Evolutionary conservation across 2,113 vertebrate genomes (phyloP), one percentile per base, ranked within the genome.

Genomic region (Rhabdornis inornatus): DNA sequence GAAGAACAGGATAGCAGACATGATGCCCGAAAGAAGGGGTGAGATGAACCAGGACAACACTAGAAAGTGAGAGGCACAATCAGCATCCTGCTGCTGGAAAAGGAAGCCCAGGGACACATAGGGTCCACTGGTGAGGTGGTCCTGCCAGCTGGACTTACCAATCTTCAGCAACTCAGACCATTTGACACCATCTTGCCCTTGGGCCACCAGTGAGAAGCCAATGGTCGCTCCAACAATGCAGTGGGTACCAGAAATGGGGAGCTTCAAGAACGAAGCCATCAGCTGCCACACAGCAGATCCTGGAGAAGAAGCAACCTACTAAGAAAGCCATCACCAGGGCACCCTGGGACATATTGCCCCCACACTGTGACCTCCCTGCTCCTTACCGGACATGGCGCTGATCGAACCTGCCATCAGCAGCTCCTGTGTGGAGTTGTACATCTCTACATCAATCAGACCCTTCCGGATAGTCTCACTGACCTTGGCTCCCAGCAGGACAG

Each of bases 11-110:
- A 99, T 40, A 79, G 98, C 99, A 94, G 99, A 99, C 99, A 99
- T 99, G 88, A 99, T 97, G 63, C 99, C 99, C 3, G 99, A 99
- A 40, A 99, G 98, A 47, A 99, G 97, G 15, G 99, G 99, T 2
- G 99, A 99, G 88, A 99, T 96, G 97, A 99, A 99, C 99, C 99
- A 99, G 88, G 99, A 99, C 53, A 98, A 91, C 96, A 99, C 99
- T 99, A 97, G 56, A 60, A 97, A 71, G 44, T 71, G 63, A 70
- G 75, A 88, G 18, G 49, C 14, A 63, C 2, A 1, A 39, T 97
- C 35, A 86, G 61, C 39, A 35, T 4, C 39, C 23, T 2, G 0
- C 8, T 24, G 33, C 25, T 19, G 18, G 14, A n/a, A 52, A 6
- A 60, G 11, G 37, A 69, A 64, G 27, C 35, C n/a, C 27, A 9